A percentile compares a stretch with the other conserved stretches of the same genome.
Evolutionary conservation across 1,140 invertebrate genomes (phyloP).

Genomic region (Sarcophaga peregrina): DNA sequence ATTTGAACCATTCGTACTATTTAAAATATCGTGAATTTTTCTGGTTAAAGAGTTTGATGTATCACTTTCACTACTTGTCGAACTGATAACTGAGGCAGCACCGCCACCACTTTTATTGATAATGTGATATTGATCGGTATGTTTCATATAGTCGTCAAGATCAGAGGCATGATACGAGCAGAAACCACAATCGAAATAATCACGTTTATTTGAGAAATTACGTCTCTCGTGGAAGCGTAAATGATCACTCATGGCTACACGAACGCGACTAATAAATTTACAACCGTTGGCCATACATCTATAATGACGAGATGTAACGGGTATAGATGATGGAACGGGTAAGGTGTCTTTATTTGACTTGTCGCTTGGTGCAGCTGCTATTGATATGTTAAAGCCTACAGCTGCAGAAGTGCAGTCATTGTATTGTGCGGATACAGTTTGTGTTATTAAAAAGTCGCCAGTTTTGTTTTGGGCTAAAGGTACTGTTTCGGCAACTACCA

Average conservation of each 20-base stretch:
- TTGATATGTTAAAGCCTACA: slow-evolving; percentile 45
- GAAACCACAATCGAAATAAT: slow-evolving; percentile 44
- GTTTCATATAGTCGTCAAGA: slow-evolving; percentile 44
- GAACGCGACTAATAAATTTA: slow-evolving; percentile 68
- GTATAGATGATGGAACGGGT: neutral
- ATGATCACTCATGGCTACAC: slow-evolving; percentile 64
- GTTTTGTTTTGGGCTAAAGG: slow-evolving; percentile 32
- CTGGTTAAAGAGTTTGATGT: neutral
- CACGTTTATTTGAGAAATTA: slow-evolving; percentile 40
- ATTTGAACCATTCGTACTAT: neutral
- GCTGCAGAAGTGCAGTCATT: neutral
- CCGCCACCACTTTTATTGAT: neutral
- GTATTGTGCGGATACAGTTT: slow-evolving; percentile 47
- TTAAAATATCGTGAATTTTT: slow-evolving; percentile 28
- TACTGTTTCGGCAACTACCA: slow-evolving; percentile 43
- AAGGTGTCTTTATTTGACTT: neutral
- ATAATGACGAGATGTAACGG: slow-evolving; percentile 47
- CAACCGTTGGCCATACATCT: slow-evolving; percentile 72
- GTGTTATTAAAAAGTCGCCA: slow-evolving; percentile 44
- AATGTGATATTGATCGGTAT: slow-evolving; percentile 36
- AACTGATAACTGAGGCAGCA: neutral
- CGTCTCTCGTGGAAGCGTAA: slow-evolving; percentile 44
- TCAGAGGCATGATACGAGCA: slow-evolving; percentile 42
- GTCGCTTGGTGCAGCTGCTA: slow-evolving; percentile 26
- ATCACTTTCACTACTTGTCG: neutral